Conservation (phyloP, 2,113 vertebrate species). For the Podilymbus podiceps region DNA sequence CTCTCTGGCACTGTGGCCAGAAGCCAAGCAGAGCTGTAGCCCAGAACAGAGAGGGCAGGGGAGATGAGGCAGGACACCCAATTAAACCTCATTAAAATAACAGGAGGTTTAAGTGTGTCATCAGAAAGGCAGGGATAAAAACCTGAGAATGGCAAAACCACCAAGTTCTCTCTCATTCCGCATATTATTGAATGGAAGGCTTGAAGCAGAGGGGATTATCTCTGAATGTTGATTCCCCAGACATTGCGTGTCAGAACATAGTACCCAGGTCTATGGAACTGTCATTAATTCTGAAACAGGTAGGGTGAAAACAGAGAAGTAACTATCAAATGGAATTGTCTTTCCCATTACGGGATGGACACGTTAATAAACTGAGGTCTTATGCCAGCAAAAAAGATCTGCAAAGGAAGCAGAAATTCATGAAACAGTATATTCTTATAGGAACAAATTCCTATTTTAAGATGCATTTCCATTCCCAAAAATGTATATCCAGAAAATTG, state of each 20-base stretch:
- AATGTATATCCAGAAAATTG: background rate
- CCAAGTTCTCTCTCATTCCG: background rate
- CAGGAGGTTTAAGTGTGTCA: background rate
- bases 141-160: background rate
- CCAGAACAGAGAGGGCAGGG: background rate
- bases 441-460: background rate
- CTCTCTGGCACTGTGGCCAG: background rate
- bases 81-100: slow-evolving; percentile 3
- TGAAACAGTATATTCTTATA: background rate
- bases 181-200: background rate
- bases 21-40: background rate
- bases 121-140: background rate
- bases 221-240: slow-evolving; percentile 7
- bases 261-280: background rate
- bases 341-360: background rate
- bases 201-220: slow-evolving; percentile 57
- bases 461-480: background rate
- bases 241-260: background rate
- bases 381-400: background rate
- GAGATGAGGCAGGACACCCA: background rate
- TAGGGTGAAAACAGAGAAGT: slow-evolving; percentile 22
- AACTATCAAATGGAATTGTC: background rate
- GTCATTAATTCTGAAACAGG: slow-evolving; percentile 45
- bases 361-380: background rate
- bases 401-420: background rate